These are phyloP conservation scores for Herpetotheres cachinnans DNA, from an alignment of 2,113 vertebrate species.

Conservation along the genomic window DNA sequence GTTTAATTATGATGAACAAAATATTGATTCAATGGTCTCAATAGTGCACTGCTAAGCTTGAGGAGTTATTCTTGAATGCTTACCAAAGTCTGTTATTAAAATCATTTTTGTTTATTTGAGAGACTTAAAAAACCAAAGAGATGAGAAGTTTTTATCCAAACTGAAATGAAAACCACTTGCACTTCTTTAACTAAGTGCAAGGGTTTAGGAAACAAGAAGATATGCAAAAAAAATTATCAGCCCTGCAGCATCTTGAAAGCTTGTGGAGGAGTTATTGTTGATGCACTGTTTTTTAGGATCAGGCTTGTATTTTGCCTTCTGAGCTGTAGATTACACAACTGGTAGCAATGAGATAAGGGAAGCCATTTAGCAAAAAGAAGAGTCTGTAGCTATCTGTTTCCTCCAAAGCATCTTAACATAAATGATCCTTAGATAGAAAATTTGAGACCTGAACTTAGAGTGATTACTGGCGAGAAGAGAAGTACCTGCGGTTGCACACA, in stretches of 20 bases:
- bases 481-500: background rate
- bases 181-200: background rate
- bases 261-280: background rate
- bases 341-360: background rate
- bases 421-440: background rate
- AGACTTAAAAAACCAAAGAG: background rate
- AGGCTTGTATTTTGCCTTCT: background rate
- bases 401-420: background rate
- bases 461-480: background rate
- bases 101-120: slow-evolving; percentile 6
- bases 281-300: background rate
- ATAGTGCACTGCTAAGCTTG: background rate
- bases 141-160: background rate
- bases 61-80: slow-evolving; percentile 38
- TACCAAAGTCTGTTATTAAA: slow-evolving; percentile 39
- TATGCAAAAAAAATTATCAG: background rate
- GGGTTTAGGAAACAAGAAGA: background rate
- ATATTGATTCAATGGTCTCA: slow-evolving; percentile 39
- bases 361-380: background rate
- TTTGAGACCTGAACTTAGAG: background rate
- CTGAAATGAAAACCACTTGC: background rate
- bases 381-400: background rate
- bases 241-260: background rate
- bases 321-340: background rate
- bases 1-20: slow-evolving; percentile 58